Percentiles rank a stretch among this genome's conserved stretches.
phyloP scores from a whole-genome alignment of 2,113 vertebrate genomes.

The Hiodon tergisus region DNA sequence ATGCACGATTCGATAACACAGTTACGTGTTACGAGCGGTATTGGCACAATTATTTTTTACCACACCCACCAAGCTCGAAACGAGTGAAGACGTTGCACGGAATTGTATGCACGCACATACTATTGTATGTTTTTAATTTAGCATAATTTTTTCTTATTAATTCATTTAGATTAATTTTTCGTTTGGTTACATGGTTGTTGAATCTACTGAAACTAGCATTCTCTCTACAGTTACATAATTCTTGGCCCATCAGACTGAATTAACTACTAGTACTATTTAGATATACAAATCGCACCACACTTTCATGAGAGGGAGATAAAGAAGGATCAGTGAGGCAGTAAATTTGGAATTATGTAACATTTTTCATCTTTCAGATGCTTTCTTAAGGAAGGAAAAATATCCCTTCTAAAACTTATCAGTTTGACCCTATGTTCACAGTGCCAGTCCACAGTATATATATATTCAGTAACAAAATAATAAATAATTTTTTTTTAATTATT shows the following conservation, averaged over 20 bases:
- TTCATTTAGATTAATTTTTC: too few species aligned
- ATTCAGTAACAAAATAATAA: background rate
- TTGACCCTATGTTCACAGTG: background rate
- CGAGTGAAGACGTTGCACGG: too few species aligned
- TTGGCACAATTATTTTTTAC: too few species aligned
- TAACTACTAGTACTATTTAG: conserved; percentile 45
- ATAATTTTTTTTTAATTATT: background rate
- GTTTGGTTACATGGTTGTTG: too few species aligned
- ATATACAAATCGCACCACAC: conserved; percentile 42
- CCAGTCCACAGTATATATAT: background rate
- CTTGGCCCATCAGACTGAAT: conserved; percentile 57
- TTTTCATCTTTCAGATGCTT: conserved; percentile 6
- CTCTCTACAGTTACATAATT: conserved; percentile 58
- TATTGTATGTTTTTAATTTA: too few species aligned
- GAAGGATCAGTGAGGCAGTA: conserved; percentile 23
- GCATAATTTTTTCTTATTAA: too few species aligned
- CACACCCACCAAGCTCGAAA: too few species aligned
- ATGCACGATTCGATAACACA: too few species aligned
- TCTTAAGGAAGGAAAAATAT: conserved; percentile 13
- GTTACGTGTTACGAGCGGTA: too few species aligned
- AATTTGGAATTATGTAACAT: conserved; percentile 40
- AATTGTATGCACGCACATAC: too few species aligned
- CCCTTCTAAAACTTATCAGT: background rate
- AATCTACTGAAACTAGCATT: conserved; percentile 29
- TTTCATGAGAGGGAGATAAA: conserved; percentile 28